Evolutionary conservation across 2,888 invertebrate genomes (phyloP).

Genomic region (Pseudanteris insignis): DNA sequence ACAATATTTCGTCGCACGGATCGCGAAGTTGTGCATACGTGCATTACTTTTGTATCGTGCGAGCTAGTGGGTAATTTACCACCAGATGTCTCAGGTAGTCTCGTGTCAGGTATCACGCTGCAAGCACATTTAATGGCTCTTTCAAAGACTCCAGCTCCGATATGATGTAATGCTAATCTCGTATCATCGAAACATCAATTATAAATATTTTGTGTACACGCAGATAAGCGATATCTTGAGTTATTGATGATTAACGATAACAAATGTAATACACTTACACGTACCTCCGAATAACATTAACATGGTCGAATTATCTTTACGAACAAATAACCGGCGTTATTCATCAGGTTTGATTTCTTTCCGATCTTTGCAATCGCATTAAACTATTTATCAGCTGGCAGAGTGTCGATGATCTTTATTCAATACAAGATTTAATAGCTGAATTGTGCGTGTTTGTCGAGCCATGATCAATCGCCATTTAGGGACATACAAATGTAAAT

Average conservation of each 20-base stretch:
- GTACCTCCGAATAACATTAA: no score
- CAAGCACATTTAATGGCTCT: slow-evolving; percentile 27
- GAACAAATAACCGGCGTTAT: no score
- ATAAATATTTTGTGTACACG: slow-evolving; percentile 27
- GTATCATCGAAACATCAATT: slow-evolving; percentile 23
- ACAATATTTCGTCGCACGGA: no score
- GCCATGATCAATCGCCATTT: slow-evolving; percentile 2
- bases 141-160: slow-evolving; percentile 17
- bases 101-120: slow-evolving; percentile 36
- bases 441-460: slow-evolving; percentile 8
- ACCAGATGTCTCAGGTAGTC: slow-evolving; percentile 27
- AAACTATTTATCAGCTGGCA: no score
- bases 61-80: slow-evolving; percentile 27
- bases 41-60: slow-evolving; percentile 4
- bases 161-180: slow-evolving; percentile 29
- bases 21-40: no score
- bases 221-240: background rate
- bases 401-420: slow-evolving; percentile 4
- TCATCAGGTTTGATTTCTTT: no score
- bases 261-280: no score
- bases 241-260: slow-evolving; percentile 13
- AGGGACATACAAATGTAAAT: slow-evolving; percentile 9
- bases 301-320: no score
- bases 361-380: no score
- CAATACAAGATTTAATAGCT: slow-evolving; percentile 7